phyloP scores from a whole-genome alignment of 2,888 invertebrate genomes.

The Troilus luridus region DNA sequence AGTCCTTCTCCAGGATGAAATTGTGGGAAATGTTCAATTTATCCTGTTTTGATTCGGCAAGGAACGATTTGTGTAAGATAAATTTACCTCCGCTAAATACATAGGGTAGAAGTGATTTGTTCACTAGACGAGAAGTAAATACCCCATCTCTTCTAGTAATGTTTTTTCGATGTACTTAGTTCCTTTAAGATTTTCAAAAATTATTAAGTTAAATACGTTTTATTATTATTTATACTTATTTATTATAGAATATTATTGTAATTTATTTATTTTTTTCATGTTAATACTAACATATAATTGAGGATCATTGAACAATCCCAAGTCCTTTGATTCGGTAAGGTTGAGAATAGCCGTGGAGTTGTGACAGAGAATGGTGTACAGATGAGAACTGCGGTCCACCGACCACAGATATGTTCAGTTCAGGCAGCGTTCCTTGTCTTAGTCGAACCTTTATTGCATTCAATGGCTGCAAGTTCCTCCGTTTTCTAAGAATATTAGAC shows the following conservation, averaged over 20 bases:
- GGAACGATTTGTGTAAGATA: not conserved
- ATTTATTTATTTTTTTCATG: not conserved
- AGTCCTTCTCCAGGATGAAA: slow-evolving; percentile 10
- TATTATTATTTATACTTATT: too few relatives aligned
- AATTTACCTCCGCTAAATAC: slow-evolving; percentile 14
- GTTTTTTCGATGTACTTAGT: not conserved
- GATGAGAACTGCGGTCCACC: not conserved
- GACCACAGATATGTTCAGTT: slow-evolving; percentile 25
- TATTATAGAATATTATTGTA: not conserved
- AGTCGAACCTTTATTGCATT: not conserved
- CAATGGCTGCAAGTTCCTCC: not conserved
- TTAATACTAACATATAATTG: not conserved
- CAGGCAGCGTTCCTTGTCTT: not conserved
- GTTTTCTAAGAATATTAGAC: not conserved
- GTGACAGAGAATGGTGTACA: not conserved
- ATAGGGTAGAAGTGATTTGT: not conserved
- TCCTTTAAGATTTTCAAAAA: too few relatives aligned
- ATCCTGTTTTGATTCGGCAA: not conserved
- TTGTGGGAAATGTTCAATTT: slow-evolving; percentile 36
- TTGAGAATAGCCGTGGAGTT: not conserved
- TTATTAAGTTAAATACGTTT: too few relatives aligned
- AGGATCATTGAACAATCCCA: not conserved
- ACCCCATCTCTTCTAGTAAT: not conserved
- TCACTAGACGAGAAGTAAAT: not conserved
- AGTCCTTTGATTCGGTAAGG: not conserved